Evolutionary conservation across 2,888 invertebrate species (phyloP).

Genomic region (Serrognathus titanus): DNA sequence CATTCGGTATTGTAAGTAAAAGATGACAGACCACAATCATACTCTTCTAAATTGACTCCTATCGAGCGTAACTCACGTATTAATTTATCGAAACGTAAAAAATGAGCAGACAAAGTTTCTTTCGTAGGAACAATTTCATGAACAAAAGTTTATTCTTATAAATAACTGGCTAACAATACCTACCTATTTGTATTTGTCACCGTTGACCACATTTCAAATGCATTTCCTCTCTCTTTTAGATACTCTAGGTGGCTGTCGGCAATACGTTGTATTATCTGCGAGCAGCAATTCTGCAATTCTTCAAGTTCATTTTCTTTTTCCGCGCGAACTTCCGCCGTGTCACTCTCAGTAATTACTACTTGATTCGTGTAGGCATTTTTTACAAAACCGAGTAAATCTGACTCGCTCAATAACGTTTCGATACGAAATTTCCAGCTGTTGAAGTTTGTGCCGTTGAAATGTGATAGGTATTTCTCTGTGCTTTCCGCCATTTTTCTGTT

Average conservation of each 20-base stretch:
- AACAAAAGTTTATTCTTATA: not conserved
- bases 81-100: slow-evolving; percentile 37
- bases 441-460: no score
- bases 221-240: not conserved
- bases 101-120: slow-evolving; percentile 24
- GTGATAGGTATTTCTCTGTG: no score
- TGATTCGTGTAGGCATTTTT: not conserved
- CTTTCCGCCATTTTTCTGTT: no score
- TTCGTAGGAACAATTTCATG: slow-evolving; percentile 11
- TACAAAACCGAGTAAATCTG: not conserved
- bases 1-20: slow-evolving; percentile 24
- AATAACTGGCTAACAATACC: not conserved
- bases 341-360: no score
- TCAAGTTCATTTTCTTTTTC: no score
- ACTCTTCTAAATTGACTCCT: slow-evolving; percentile 40
- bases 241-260: not conserved
- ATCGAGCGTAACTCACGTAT: slow-evolving; percentile 36
- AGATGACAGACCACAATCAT: slow-evolving; percentile 35
- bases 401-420: not conserved
- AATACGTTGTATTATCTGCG: not conserved
- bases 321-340: no score
- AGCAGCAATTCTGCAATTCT: not conserved
- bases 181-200: not conserved
- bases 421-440: not conserved
- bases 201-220: slow-evolving; percentile 1